Base-by-base conservation (phyloP, 2,888 invertebrate species). In the Callimorpha dominula region DNA sequence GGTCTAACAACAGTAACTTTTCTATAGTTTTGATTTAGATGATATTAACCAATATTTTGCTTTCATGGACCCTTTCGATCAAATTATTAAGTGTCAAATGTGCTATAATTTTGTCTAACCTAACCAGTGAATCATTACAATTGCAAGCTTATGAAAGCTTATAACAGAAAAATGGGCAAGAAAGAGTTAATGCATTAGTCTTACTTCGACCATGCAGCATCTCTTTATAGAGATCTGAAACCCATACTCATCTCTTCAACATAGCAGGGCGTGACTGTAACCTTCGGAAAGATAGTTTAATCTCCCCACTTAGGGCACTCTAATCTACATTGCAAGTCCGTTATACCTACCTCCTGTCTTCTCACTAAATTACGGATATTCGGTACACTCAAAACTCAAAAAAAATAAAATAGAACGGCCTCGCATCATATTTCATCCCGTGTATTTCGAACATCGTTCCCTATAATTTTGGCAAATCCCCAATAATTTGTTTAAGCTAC, bases 401-500 rank as follows among this genome's bases (percentile, higher is more conserved):
- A n/a, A 15, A 54, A 12, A 52, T 17, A 42, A 40, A 4, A n/a
- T 49, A 43, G 43, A n/a, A 46, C 4, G 14, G 11, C 43, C 11
- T 12, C 40, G 49, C n/a, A 40, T n/a, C 17, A 2, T n/a, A 7
- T 50, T 12, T 40, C 14, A 20, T 12, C 66, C 84, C 85, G 83
- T 90, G 78, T 82, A 72, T 85, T 67, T 71, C 73, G 63, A 71
- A 71, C 73, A 74, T 85, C 88, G 89, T 90, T 88, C 87, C 87
- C 90, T 88, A 89, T 92, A 92, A 94, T 93, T 92, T 90, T 79
- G 83, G 87, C 88, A 87, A 91, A 93, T 93, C 93, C 91, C 88
- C 88, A 91, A 91, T 94, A 94, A 94, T 94, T 92, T 92, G 88
- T 90, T 88, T 88, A 91, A 91, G 92, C 90, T 91, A 90, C 91